Evolutionary conservation across 2,888 invertebrate species (phyloP).

Genomic region (Patella depressa): DNA sequence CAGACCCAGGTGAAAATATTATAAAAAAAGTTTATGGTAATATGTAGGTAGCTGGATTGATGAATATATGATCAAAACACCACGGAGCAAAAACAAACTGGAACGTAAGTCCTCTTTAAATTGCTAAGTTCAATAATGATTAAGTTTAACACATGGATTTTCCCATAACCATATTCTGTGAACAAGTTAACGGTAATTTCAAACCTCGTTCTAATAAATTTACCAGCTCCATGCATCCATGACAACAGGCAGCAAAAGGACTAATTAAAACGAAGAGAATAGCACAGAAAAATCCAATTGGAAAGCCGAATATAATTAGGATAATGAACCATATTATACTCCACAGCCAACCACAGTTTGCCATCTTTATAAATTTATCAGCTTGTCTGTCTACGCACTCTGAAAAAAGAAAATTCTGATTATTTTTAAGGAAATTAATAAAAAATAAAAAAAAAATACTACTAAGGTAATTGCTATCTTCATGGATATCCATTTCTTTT

Average conservation of each 20-base stretch:
- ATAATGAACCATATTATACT: constrained; percentile 68
- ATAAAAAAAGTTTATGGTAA: too few relatives aligned
- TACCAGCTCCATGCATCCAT: constrained; percentile 57
- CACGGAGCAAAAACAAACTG: too few relatives aligned
- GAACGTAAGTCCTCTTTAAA: too few relatives aligned
- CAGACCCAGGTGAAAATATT: too few relatives aligned
- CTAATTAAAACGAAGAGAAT: constrained; percentile 67
- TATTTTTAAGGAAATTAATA: too few relatives aligned
- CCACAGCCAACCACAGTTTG: constrained; percentile 65
- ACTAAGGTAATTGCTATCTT: too few relatives aligned
- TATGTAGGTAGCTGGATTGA: too few relatives aligned
- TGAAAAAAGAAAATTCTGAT: too few relatives aligned
- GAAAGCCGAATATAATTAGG: constrained; percentile 67
- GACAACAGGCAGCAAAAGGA: constrained; percentile 66
- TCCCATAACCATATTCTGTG: constrained; percentile 66
- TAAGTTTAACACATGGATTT: constrained; percentile 59
- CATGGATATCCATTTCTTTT: not conserved
- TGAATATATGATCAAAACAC: too few relatives aligned
- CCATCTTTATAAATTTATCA: constrained; percentile 38
- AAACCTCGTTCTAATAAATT: constrained; percentile 65
- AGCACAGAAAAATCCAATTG: constrained; percentile 67
- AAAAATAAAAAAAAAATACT: too few relatives aligned
- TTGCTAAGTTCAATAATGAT: too few relatives aligned
- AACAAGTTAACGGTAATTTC: constrained; percentile 65
- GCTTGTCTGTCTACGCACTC: not conserved